Evolutionary conservation across 1,140 invertebrate species (phyloP), one percentile per base, ranked within the genome.

Genomic region (Zaprionus vittiger): DNA sequence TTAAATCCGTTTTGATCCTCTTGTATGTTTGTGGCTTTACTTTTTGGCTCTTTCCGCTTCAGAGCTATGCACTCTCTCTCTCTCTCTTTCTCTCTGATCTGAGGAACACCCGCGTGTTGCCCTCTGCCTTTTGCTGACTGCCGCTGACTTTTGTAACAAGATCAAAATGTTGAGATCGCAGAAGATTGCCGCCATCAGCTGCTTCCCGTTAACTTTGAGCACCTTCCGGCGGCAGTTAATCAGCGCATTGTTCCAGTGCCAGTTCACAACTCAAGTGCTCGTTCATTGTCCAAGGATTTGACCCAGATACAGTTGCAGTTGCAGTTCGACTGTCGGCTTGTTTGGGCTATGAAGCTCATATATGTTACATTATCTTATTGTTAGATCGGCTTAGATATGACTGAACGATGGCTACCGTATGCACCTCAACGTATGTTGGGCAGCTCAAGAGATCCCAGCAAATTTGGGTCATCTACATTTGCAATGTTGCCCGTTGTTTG

Each of bases 1-100:
- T 90, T 90, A 91, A 90, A 90, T 80, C 85, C 85, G 85, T 91
- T 90, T 77, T 90, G 85, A 90, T 90, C 85, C 85, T 82, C 81
- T 90, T 90, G 85, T 90, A 90, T 90, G 85, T 90, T 90, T 90
- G 85, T 90, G 85, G 85, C 85, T 90, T 90, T 90, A 90, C 85
- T 87, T 87, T 87, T 87, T 89, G 85, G 78, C 84, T 87, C 84
- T 87, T 89, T 89, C 79, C 84, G 84, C 84, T 73, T 89, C 64
- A 66, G 80, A 66, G 65, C 67, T 24, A 4, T 49, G 3, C 17
- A 41, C 7, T 4, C 44, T 49, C 6, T 12, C 47, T 12, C 47
- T 7, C 17, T 12, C 47, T 20, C n/a, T 7, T 0, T 9, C n/a
- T 7, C n/a, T 49, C 52, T 54, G 57, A 37, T 31, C 24, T 6